A percentile compares a stretch with the other conserved stretches of the same genome.
These are phyloP conservation scores for Andrena flavipes DNA, from an alignment of 2,888 invertebrate genomes.

Conservation along the genomic window DNA sequence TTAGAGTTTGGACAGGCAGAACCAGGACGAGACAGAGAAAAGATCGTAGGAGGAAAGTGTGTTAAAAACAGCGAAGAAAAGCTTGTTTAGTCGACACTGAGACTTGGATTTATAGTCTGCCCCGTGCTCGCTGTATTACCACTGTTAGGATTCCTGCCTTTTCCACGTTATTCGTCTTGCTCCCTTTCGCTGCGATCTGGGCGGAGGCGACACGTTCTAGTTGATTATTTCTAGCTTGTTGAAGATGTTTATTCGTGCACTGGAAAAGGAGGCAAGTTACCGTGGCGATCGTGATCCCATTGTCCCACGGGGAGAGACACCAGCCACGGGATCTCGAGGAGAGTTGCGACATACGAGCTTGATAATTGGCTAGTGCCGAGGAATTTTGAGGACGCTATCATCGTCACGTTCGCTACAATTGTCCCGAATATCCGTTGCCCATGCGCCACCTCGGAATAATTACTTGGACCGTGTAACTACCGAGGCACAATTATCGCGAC, in stretches of 20 bases:
- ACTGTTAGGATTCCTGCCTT: neutral
- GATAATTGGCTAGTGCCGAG: slow-evolving; percentile 33
- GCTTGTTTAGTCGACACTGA: slow-evolving; percentile 53
- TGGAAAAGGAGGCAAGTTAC: neutral
- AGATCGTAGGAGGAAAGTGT: slow-evolving; percentile 22
- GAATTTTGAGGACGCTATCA: slow-evolving; percentile 46
- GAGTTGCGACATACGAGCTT: slow-evolving; percentile 31
- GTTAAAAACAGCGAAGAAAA: slow-evolving; percentile 68
- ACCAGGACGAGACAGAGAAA: slow-evolving; percentile 21
- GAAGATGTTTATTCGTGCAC: too few relatives aligned
- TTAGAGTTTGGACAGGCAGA: slow-evolving; percentile 1
- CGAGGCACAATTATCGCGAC: slow-evolving; percentile 52
- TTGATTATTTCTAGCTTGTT: neutral
- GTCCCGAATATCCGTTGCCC: slow-evolving; percentile 56
- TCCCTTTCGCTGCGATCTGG: slow-evolving; percentile 2
- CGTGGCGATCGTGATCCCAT: neutral
- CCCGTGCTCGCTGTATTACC: slow-evolving; percentile 19
- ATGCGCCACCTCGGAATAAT: slow-evolving; percentile 63
- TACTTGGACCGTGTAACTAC: slow-evolving; percentile 58
- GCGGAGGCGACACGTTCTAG: neutral
- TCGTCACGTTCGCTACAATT: slow-evolving; percentile 64
- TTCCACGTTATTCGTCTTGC: slow-evolving; percentile 3
- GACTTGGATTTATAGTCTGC: slow-evolving; percentile 60
- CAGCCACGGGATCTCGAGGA: neutral
- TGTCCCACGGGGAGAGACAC: neutral